Evolutionary conservation across 2,113 vertebrate genomes (phyloP), one percentile per base, ranked within the genome.

Genomic region (Gallinago jamesoni): DNA sequence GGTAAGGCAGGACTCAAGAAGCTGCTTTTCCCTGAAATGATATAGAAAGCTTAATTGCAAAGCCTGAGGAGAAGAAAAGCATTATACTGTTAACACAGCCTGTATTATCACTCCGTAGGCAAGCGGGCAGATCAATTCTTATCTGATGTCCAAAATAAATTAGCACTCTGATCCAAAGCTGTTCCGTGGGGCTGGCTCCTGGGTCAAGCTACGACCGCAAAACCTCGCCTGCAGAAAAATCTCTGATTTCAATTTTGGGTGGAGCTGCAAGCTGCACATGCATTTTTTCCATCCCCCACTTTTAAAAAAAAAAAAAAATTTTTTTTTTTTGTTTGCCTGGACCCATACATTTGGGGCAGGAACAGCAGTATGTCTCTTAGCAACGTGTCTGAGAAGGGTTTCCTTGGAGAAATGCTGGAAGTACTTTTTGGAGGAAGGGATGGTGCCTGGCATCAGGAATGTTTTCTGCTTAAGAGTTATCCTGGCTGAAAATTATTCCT

Each of bases 171-270:
- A 74, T 95, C 59, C 59, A 50, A 39, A 63, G 52, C 52, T 43
- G 19, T 81, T 73, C 39, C 53, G 22, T 0, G 0, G 37, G n/a
- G 33, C 45, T 39, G 47, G 30, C 35, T 1, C 57, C 48, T 1
- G 0, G 27, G 10, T 47, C 53, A n/a, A 66, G 59, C 60, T 67
- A 47, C 2, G 18, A 56, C 84, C 63, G 60, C 25, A 47, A 73
- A 70, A 18, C 25, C 21, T 52, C 3, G 1, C 10, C 10, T 24
- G 43, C 23, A 63, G 72, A 63, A 81, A 33, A 66, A 22, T 31
- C 13, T 57, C 33, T 22, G 7, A 41, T 56, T 86, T 39, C 39
- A 52, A 1, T 63, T 90, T 78, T 3, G 8, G 14, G 30, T 78
- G 43, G 45, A 77, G 30, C 48, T 89, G 25, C 0, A 6, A 41